Evolutionary conservation across 2,113 vertebrate species (phyloP).

Genomic region (Tetrax tetrax): DNA sequence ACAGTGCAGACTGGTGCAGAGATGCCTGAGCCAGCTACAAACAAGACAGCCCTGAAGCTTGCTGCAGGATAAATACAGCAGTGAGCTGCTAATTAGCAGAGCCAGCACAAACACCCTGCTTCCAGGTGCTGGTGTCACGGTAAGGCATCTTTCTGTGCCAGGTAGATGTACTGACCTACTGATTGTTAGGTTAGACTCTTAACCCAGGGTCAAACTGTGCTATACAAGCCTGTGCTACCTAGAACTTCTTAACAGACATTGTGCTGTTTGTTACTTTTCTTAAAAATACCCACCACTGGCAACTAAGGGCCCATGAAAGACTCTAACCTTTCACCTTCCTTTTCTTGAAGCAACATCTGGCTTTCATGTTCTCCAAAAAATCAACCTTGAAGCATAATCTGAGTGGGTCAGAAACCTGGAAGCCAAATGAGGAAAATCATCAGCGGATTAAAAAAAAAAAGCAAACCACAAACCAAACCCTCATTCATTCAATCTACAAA

Average conservation of each 20-base stretch:
- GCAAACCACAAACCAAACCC: background rate
- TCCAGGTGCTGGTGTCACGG: background rate
- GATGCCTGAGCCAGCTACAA: background rate
- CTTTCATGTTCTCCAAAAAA: background rate
- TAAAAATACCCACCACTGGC: background rate
- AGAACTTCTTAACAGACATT: background rate
- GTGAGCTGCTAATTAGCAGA: background rate
- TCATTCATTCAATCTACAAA: background rate
- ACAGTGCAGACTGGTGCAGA: background rate
- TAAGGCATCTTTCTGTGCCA: background rate
- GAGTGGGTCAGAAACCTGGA: background rate
- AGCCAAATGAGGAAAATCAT: background rate
- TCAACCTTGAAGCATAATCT: background rate
- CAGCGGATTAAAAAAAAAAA: fast-evolving
- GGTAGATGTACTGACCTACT: background rate
- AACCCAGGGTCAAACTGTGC: background rate
- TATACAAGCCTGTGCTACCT: background rate
- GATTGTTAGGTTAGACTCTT: background rate
- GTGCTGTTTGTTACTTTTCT: background rate
- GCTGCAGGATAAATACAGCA: background rate
- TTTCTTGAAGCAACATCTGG: background rate
- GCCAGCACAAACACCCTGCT: background rate
- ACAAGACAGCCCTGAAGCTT: background rate
- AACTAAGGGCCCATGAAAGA: background rate
- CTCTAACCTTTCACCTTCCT: background rate